Evolutionary conservation across 2,113 vertebrate genomes (phyloP), one percentile per base, ranked within the genome.

Genomic region (Python bivittatus): DNA sequence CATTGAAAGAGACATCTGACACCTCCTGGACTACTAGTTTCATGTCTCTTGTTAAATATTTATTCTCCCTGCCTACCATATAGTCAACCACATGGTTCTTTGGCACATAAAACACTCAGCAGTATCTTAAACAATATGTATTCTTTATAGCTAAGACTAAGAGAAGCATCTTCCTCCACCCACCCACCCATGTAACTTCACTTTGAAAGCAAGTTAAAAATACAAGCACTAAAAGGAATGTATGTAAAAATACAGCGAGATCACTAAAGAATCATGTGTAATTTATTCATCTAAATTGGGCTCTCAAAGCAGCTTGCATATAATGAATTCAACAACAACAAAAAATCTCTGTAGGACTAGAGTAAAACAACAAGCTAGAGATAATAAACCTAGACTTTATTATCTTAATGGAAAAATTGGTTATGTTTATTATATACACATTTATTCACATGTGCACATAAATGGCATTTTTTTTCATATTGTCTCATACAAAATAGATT

Each of bases 41-140:
- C 91, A 79, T 60, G 64, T 64, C 15, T 89, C 79, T 23, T 48
- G 27, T 79, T 79, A 88, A 92, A 92, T 57, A 92, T 92, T 92
- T 17, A 92, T 88, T 72, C 27, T 17, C 15, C 33, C 61, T 88
- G 53, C 15, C 25, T 53, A 92, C 44, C 29, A 84, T 60, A 84
- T 61, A 64, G 60, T 10, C 72, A 92, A 12, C 44, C 12, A 12
- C 29, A 64, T 48, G 22, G 17, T 10, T 54, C 13, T 84, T 60
- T 64, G 57, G 9, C 22, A 61, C 4, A 84, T 23, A 92, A 84
- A 92, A 60, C 68, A 83, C 13, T 83, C 53, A 48, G 27, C 54
- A 56, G 44, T 88, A 88, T 84, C 53, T 56, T 84, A 88, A 88
- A 84, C 54, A 84, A 84, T 29, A 48, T 64, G 13, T 4, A n/a